Percentiles rank a stretch among this genome's conserved stretches.
Evolutionary conservation across 2,888 invertebrate genomes (phyloP).

Genomic region (Eurytoma californica): DNA sequence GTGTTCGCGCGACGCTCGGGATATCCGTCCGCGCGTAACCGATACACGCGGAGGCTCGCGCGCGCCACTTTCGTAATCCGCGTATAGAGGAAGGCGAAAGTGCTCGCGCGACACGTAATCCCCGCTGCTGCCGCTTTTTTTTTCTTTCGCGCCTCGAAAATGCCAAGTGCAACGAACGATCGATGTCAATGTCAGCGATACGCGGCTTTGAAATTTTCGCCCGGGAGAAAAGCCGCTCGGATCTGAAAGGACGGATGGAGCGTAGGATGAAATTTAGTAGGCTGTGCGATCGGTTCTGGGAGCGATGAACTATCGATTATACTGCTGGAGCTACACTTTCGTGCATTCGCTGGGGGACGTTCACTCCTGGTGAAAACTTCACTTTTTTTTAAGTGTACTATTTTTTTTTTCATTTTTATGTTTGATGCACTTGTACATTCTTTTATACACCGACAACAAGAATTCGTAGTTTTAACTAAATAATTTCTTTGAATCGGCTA

Average conservation of each 20-base stretch:
- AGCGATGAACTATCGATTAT: slow-evolving; percentile 19
- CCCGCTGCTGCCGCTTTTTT: background rate
- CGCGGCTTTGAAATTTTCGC: slow-evolving; percentile 3
- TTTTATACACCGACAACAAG: no score
- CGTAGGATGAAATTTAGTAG: slow-evolving; percentile 7
- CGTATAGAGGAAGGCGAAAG: slow-evolving; percentile 25
- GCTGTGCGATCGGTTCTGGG: no score
- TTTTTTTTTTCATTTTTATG: no score
- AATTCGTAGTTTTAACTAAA: no score
- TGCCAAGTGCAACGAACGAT: slow-evolving; percentile 40
- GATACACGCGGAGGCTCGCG: slow-evolving; percentile 9
- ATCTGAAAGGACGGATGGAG: no score
- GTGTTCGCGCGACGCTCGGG: no score
- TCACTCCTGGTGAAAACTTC: background rate
- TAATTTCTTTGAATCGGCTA: no score
- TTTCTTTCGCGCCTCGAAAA: background rate
- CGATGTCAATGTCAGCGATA: slow-evolving; percentile 39
- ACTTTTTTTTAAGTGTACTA: no score
- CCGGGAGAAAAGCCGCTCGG: background rate
- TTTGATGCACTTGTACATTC: no score
- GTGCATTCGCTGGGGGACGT: background rate
- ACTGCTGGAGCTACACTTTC: background rate
- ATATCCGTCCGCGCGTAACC: slow-evolving; percentile 1
- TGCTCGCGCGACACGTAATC: slow-evolving; percentile 2
- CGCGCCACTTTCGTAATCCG: slow-evolving; percentile 6